These are phyloP conservation scores for Alca torda DNA, from an alignment of 2,797 vertebrate species.

Conservation along the genomic window DNA sequence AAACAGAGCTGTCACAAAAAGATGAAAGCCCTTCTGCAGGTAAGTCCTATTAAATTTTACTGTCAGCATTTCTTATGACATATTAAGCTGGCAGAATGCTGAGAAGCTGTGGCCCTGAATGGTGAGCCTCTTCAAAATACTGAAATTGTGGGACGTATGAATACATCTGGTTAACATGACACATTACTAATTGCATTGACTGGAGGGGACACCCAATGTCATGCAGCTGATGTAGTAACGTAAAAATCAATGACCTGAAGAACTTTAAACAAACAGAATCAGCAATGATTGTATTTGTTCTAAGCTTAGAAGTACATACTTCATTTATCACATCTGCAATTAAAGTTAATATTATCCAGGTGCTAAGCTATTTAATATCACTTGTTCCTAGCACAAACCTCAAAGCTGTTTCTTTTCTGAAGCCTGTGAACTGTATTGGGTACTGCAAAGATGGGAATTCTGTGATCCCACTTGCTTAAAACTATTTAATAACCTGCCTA, in stretches of 20 bases:
- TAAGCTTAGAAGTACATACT: not conserved
- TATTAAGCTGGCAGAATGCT: not conserved
- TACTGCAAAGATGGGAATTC: slow-evolving; percentile 28
- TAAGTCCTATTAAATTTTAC: not conserved
- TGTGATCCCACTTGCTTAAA: slow-evolving; percentile 16
- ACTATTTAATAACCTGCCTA: slow-evolving; percentile 57
- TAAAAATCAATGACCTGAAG: not conserved
- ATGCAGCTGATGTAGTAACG: not conserved
- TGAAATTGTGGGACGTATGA: not conserved
- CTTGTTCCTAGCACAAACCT: slow-evolving; percentile 7
- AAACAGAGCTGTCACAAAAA: not conserved
- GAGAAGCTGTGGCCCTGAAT: not conserved
- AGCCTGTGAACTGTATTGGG: not conserved
- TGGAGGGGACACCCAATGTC: not conserved
- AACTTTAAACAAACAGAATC: slow-evolving; percentile 36
- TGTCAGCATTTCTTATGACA: not conserved
- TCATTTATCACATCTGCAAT: not conserved
- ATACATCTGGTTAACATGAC: not conserved
- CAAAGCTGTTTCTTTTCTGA: slow-evolving; percentile 2
- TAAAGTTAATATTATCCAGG: slow-evolving; percentile 28
- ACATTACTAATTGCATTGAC: not conserved
- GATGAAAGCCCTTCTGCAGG: not conserved
- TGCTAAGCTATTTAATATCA: slow-evolving; percentile 24
- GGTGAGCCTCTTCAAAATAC: not conserved
- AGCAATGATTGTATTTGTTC: not conserved